A percentile compares a stretch with the other conserved stretches of the same genome.
phyloP scores from a whole-genome alignment of 2,888 invertebrate species.

The Drepana falcataria region DNA sequence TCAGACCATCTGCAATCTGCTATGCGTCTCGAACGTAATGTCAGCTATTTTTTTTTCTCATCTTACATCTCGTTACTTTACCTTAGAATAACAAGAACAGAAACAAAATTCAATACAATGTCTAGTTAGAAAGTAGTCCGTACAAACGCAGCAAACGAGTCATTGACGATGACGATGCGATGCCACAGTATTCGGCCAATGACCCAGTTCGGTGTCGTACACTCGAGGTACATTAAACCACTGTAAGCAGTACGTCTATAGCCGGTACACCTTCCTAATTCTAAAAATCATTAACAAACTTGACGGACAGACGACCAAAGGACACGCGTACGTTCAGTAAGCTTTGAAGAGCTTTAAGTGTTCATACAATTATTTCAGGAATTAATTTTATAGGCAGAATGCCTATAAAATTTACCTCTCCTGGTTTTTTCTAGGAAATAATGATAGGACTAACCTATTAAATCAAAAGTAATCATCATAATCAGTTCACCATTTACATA shows the following conservation, averaged over 20 bases:
- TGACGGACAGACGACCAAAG: no score
- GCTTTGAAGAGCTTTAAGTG: neutral
- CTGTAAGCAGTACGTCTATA: constrained; percentile 4
- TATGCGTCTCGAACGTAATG: constrained; percentile 21
- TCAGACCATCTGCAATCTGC: constrained; percentile 38
- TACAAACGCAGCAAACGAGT: constrained; percentile 53
- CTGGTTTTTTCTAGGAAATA: no score
- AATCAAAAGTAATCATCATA: no score
- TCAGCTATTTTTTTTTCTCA: constrained; percentile 13
- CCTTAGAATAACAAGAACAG: constrained; percentile 16
- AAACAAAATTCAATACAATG: constrained; percentile 35
- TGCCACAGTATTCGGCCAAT: constrained; percentile 66
- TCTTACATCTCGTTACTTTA: constrained; percentile 8
- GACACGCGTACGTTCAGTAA: neutral
- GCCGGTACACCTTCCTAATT: no score
- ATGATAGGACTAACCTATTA: no score
- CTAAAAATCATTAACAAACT: no score
- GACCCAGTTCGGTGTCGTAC: constrained; percentile 60
- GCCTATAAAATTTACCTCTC: no score
- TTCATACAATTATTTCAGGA: no score
- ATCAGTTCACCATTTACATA: no score
- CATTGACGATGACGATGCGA: constrained; percentile 38
- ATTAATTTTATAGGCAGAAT: no score
- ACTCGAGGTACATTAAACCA: constrained; percentile 24
- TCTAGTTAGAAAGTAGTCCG: constrained; percentile 44